Percentiles rank a stretch among this genome's conserved stretches.
Evolutionary conservation across 2,888 invertebrate species (phyloP).

Genomic region (Mantis religiosa): DNA sequence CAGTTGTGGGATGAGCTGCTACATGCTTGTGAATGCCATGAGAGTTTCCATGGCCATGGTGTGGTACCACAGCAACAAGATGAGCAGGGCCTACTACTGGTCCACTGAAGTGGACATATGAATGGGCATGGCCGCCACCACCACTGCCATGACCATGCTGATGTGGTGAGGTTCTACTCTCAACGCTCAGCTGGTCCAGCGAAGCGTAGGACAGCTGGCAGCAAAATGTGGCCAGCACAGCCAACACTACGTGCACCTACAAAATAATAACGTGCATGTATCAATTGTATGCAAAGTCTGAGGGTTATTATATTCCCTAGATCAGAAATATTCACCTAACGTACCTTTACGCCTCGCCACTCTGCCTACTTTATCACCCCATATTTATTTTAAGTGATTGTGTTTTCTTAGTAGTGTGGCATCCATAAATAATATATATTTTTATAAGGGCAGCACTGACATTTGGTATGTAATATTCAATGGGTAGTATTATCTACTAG

Average conservation of each 20-base stretch:
- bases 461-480: too few relatives aligned
- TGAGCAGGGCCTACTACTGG: conserved; percentile 14
- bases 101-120: conserved; percentile 13
- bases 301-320: too few relatives aligned
- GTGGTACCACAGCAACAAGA: background rate
- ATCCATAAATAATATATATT: too few relatives aligned
- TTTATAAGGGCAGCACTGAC: too few relatives aligned
- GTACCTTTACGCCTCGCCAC: too few relatives aligned
- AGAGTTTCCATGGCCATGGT: background rate
- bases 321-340: too few relatives aligned
- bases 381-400: too few relatives aligned
- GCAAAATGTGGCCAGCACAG: background rate
- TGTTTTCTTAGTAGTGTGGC: too few relatives aligned
- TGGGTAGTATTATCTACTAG: too few relatives aligned
- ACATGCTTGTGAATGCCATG: background rate
- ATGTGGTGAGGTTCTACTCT: background rate
- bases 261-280: background rate
- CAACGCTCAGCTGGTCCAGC: background rate
- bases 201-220: background rate
- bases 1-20: background rate
- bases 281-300: too few relatives aligned
- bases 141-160: background rate
- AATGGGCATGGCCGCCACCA: background rate
- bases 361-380: too few relatives aligned
- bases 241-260: background rate